Percentiles rank a stretch among this genome's conserved stretches.
Evolutionary conservation across 2,888 invertebrate species (phyloP).

Genomic region (Clanis bilineata): DNA sequence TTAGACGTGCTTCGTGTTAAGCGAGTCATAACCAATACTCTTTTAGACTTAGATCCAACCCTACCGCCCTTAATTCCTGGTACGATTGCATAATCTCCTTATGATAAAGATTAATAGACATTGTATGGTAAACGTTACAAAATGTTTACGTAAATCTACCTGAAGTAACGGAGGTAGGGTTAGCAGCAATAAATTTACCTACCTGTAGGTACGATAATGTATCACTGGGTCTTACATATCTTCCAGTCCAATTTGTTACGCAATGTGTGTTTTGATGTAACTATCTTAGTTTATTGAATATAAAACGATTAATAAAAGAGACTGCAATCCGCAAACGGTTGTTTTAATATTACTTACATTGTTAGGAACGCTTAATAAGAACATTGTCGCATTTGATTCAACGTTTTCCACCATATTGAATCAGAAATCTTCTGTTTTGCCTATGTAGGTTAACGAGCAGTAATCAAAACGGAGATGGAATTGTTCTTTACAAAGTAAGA

Average conservation of each 20-base stretch:
- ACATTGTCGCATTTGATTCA: neutral
- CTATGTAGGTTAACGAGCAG: neutral
- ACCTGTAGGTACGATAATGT: slow-evolving; percentile 52
- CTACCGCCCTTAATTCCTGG: slow-evolving; percentile 52
- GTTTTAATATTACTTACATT: too few species aligned
- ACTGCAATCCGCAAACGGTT: slow-evolving; percentile 66
- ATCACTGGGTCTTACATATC: slow-evolving; percentile 68
- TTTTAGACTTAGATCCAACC: slow-evolving; percentile 50
- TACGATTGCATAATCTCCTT: slow-evolving; percentile 29
- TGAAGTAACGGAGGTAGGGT: slow-evolving; percentile 34
- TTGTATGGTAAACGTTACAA: slow-evolving; percentile 23
- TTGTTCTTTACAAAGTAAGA: neutral
- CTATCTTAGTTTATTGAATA: slow-evolving; percentile 70
- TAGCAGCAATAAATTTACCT: slow-evolving; percentile 27
- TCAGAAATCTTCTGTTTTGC: neutral
- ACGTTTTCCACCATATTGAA: neutral
- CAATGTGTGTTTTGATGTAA: slow-evolving; percentile 76
- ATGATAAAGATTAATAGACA: slow-evolving; percentile 35
- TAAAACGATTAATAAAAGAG: slow-evolving; percentile 68
- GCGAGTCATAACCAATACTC: slow-evolving; percentile 57
- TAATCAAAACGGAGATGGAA: neutral
- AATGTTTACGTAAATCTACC: slow-evolving; percentile 29
- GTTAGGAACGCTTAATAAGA: too few species aligned
- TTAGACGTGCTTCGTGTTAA: slow-evolving; percentile 67
- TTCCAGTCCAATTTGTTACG: slow-evolving; percentile 76